Base-by-base conservation (phyloP, 1,140 invertebrate genomes). In the Limonius californicus region DNA sequence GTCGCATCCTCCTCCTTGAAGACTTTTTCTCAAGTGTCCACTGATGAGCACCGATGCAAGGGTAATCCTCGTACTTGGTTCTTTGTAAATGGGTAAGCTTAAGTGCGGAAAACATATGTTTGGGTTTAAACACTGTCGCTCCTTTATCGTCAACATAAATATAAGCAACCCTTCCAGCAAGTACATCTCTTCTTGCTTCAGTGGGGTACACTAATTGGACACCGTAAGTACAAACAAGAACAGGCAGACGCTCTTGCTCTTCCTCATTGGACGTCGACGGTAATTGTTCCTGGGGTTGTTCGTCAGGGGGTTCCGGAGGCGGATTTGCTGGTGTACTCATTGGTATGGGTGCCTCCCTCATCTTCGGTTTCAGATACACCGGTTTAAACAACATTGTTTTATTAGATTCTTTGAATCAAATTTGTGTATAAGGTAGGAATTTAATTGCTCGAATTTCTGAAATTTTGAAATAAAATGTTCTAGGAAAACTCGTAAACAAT, bases 101-200 rank as follows among this genome's bases (percentile, higher is more conserved):
- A 47, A 90, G 72, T 0, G 87, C 88, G 9, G 83, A 84, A 65
- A 89, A 87, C 1, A 89, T 85, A 66, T 89, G 86, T 16, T 90
- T 73, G 0, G 88, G 87, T 69, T 89, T 85, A 70, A 91, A 92
- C 70, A 86, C 83, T 57, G 84, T 83, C 19, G 90, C 84, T 9
- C 90, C 89, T 62, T 82, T 83, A 71, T 91, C 89, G 69, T 91
- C 89, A 0, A 91, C 77, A 2, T 91, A 82, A 2, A 87, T 88
- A 66, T 90, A 92, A 1, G 87, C 81, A 0, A 89, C 83, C 77
- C 88, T 81, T 9, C 89, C 89, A 1, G 85, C 87, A 1, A 91
- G 74, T 2, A 92, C 88, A n/a, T 84, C 84, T 19, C 87, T 81
- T 20, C 88, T 86, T 0, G 87, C 87, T 74, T 90, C 88, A 15